Conservation (phyloP, 2,888 invertebrate genomes). For the Conchocele bisecta region DNA sequence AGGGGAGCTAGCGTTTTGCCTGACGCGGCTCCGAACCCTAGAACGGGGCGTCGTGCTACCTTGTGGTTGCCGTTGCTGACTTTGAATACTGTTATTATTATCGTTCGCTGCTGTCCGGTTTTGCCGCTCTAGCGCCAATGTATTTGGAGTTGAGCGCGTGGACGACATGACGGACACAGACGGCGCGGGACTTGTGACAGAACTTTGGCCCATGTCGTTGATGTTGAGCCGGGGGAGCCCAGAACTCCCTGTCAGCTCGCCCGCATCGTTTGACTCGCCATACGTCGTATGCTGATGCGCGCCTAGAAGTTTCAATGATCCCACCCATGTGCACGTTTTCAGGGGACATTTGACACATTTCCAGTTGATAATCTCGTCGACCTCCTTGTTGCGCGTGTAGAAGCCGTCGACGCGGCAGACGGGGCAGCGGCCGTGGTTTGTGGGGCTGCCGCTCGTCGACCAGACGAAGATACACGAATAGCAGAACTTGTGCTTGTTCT, state of each 20-base stretch:
- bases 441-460: conserved; percentile 77
- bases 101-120: background rate
- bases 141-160: background rate
- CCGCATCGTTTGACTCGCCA: background rate
- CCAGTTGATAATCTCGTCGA: conserved; percentile 67
- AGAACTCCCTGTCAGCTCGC: background rate
- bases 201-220: background rate
- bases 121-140: background rate
- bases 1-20: conserved; percentile 35
- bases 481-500: conserved; percentile 80
- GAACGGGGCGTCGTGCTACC: conserved; percentile 19
- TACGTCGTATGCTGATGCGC: conserved; percentile 69
- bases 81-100: background rate
- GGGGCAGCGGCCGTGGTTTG: conserved; percentile 78
- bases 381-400: conserved; percentile 67
- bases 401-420: conserved; percentile 75
- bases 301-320: conserved; percentile 60
- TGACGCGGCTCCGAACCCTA: conserved; percentile 33
- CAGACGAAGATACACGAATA: conserved; percentile 80
- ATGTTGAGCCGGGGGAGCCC: background rate
- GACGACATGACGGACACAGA: background rate
- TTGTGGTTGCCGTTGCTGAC: background rate
- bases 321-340: conserved; percentile 73
- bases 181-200: background rate
- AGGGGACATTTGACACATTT: conserved; percentile 76